Conservation (phyloP, 1,140 invertebrate species). For the Ostrea edulis region DNA sequence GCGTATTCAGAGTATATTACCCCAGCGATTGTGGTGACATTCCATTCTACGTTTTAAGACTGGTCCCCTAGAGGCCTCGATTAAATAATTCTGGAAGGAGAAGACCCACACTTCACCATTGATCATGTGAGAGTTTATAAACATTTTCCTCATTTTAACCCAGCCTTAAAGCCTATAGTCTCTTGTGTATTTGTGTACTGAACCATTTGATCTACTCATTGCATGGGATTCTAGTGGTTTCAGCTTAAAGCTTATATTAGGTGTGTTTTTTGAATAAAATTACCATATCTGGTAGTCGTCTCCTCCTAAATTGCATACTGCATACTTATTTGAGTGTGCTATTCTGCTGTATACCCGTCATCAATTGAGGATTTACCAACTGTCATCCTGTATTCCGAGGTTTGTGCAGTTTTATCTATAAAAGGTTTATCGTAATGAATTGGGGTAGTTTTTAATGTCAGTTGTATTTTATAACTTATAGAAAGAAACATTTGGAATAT, state of each 20-base stretch:
- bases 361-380: not conserved
- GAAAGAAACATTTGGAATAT: too few relatives aligned
- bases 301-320: not conserved
- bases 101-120: not conserved
- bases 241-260: conserved; percentile 29
- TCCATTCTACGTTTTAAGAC: conserved; percentile 2
- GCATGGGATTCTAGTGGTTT: conserved; percentile 18
- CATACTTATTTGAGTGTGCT: not conserved
- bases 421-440: not conserved
- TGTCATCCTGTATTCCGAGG: not conserved
- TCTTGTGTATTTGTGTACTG: conserved; percentile 21
- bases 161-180: not conserved
- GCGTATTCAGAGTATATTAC: conserved; percentile 28
- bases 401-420: not conserved
- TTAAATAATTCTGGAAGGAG: conserved; percentile 4
- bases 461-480: not conserved
- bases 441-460: not conserved
- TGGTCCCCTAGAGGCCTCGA: not conserved
- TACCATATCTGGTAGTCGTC: conserved; percentile 22
- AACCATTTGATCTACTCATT: not conserved
- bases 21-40: conserved; percentile 5
- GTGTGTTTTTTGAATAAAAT: conserved; percentile 33
- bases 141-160: conserved; percentile 16
- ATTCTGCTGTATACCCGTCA: not conserved
- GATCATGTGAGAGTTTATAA: conserved; percentile 32